Conservation (phyloP, 2,888 invertebrate species). For the Pseudococcus jackbeardsleyi region DNA sequence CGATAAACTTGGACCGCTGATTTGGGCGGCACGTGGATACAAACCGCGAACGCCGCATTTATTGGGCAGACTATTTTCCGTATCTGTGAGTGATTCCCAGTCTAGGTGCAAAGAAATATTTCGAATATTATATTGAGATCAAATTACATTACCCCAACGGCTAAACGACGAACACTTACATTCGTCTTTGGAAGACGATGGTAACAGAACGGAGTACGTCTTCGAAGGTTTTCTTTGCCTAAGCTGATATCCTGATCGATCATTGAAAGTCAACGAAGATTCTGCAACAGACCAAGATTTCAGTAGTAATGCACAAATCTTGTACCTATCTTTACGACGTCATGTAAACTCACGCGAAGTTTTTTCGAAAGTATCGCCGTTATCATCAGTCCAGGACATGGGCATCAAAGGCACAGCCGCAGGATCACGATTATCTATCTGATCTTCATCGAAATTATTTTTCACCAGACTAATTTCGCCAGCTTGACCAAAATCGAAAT, state of each 20-base stretch:
- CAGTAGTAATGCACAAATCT: no score
- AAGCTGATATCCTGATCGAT: neutral
- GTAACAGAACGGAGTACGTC: neutral
- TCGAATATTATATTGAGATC: no score
- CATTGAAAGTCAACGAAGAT: neutral
- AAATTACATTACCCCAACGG: no score
- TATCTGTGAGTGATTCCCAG: neutral
- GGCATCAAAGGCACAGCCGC: neutral
- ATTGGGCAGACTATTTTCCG: neutral
- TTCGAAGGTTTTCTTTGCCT: neutral
- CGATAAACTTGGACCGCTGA: slow-evolving; percentile 10
- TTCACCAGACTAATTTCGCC: neutral
- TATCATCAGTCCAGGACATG: neutral
- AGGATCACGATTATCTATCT: neutral
- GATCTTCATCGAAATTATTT: neutral
- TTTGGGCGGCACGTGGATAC: neutral
- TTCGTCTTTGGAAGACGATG: neutral
- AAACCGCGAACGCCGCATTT: neutral
- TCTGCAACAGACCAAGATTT: neutral
- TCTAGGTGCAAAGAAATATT: no score
- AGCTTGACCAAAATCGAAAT: slow-evolving; percentile 36
- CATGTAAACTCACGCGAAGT: neutral
- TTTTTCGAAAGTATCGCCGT: neutral
- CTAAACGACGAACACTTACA: neutral
- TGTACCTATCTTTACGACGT: neutral